Evolutionary conservation across 2,888 invertebrate genomes (phyloP).

Genomic region (Acleris literana): DNA sequence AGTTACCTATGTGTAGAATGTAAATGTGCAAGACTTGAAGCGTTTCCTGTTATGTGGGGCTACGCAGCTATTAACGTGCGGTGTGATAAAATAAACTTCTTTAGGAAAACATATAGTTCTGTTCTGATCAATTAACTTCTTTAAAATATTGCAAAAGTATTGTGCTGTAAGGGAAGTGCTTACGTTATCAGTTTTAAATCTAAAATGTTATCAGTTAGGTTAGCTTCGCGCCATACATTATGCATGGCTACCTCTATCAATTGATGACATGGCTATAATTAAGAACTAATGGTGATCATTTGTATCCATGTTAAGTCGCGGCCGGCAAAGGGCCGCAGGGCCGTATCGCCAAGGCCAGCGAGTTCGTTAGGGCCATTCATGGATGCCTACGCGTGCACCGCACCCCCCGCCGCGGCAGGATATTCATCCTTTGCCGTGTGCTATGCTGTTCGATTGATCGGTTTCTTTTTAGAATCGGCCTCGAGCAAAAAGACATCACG

Average conservation of each 20-base stretch:
- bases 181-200: neutral
- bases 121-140: neutral
- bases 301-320: slow-evolving; percentile 39
- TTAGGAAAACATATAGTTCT: neutral
- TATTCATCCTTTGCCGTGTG: slow-evolving; percentile 69
- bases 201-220: neutral
- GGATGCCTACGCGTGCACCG: slow-evolving; percentile 69
- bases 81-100: slow-evolving; percentile 9
- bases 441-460: slow-evolving; percentile 73
- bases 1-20: slow-evolving; percentile 40
- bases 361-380: slow-evolving; percentile 82
- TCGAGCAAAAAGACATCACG: slow-evolving; percentile 67
- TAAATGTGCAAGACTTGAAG: slow-evolving; percentile 53
- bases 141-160: neutral
- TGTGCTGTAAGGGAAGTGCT: neutral
- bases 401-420: slow-evolving; percentile 66
- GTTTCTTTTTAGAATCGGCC: slow-evolving; percentile 68
- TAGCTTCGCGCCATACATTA: slow-evolving; percentile 16
- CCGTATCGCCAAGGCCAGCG: slow-evolving; percentile 77
- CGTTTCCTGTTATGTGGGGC: slow-evolving; percentile 67
- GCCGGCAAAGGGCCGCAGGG: slow-evolving; percentile 52
- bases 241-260: slow-evolving; percentile 19
- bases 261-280: slow-evolving; percentile 26
- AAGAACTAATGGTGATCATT: slow-evolving; percentile 35
- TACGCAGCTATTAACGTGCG: slow-evolving; percentile 31